Base-by-base conservation (phyloP, 2,113 vertebrate genomes). In the Lasiurus borealis region DNA sequence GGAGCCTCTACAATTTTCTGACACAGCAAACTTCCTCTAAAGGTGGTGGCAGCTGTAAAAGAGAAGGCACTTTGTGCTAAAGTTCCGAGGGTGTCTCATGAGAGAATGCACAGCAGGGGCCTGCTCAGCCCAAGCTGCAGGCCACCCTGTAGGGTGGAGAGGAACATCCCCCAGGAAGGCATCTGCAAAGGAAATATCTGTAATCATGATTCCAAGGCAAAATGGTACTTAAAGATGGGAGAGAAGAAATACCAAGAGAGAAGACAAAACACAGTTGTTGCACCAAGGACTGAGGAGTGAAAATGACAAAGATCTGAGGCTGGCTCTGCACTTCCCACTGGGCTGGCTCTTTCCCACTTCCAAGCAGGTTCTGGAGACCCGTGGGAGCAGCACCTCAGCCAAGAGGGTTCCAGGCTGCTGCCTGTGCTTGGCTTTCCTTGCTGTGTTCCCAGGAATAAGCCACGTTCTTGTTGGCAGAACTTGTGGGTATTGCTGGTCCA, bases 51-150 rank as follows among this genome's bases (percentile, higher is more conserved):
- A 94, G 83, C 85, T 27, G 62, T 89, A 81, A 96, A 93, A 96
- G 96, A 85, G 95, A 98, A 98, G 98, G 98, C 98, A 98, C 98
- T 98, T 98, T 9, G 93, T 97, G 96, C 95, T 95, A 85, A 85
- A 91, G 59, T 77, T 89, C 76, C 44, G 83, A 92, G 94, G 91
- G 92, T 92, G 91, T 98, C 97, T 98, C 88, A 27, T 25, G 82
- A 96, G 97, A 97, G 88, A 95, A 44, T 36, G 21, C 64, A 57
- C 29, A 52, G 88, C 90, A 34, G 77, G 73, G 57, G 89, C 91
- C 80, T 2, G n/a, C 34, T 54, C 48, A 68, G 91, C 83, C 91
- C 71, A 13, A 25, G 78, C 87, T 72, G 73, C 81, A 88, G 48
- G 95, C 46, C 10, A 85, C 95, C 90, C 87, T 91, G 92, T 15